A percentile compares a stretch with the other conserved stretches of the same genome.
Evolutionary conservation across 2,797 vertebrate genomes (phyloP).

Genomic region (Pteropus rufus): DNA sequence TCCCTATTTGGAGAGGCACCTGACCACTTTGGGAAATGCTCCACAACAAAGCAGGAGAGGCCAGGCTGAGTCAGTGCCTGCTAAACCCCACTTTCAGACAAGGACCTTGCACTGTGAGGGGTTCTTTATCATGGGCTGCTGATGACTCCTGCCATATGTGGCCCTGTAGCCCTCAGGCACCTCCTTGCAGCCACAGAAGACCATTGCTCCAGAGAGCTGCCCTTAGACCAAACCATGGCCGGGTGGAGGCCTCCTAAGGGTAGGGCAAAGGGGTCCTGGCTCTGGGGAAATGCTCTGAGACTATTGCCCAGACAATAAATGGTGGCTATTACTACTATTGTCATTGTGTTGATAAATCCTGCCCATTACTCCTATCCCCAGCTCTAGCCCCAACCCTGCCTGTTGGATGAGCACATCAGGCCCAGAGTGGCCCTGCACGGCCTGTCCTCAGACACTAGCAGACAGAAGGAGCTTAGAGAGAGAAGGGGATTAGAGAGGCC

Average conservation of each 20-base stretch:
- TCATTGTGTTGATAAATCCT: not conserved
- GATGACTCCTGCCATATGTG: not conserved
- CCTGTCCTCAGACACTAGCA: constrained; percentile 7
- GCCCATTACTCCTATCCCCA: not conserved
- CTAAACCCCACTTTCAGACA: not conserved
- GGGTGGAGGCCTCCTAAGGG: not conserved
- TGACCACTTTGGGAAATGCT: not conserved
- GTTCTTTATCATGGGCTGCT: not conserved
- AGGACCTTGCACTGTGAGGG: not conserved
- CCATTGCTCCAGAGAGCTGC: not conserved
- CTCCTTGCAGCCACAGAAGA: not conserved
- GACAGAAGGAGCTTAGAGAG: constrained; percentile 71
- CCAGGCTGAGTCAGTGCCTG: not conserved
- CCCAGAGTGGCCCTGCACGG: not conserved
- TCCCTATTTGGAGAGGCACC: not conserved
- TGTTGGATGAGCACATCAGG: not conserved
- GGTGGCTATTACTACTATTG: not conserved
- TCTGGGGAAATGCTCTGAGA: not conserved
- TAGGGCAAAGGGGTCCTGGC: not conserved
- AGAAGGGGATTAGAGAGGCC: constrained; percentile 70
- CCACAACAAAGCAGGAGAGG: not conserved
- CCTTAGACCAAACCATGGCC: not conserved
- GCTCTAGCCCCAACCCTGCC: not conserved
- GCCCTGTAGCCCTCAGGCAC: not conserved
- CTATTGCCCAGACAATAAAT: not conserved